These are phyloP conservation scores for Cerastoderma edule DNA, from an alignment of 2,888 invertebrate species.

Conservation along the genomic window DNA sequence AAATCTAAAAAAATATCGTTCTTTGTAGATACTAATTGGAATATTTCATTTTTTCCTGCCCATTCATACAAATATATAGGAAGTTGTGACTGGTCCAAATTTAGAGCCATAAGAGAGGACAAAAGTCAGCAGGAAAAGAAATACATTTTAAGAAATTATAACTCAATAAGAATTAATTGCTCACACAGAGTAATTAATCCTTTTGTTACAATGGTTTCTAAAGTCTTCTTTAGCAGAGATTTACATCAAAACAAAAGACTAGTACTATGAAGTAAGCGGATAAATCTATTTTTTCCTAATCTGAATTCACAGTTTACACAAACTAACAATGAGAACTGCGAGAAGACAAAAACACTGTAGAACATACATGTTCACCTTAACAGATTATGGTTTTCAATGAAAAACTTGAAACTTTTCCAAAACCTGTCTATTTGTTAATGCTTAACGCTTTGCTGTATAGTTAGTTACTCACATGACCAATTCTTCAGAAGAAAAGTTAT, in stretches of 20 bases:
- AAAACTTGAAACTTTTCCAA: conserved; percentile 22
- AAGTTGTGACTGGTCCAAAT: neutral
- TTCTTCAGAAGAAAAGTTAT: neutral
- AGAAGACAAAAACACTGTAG: conserved; percentile 10
- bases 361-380: conserved; percentile 9
- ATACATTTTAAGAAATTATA: too few relatives aligned
- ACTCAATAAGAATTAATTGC: too few relatives aligned
- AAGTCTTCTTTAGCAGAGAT: too few relatives aligned
- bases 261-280: too few relatives aligned
- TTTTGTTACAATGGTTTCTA: too few relatives aligned
- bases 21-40: too few relatives aligned
- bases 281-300: conserved; percentile 13
- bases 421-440: conserved; percentile 18
- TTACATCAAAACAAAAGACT: too few relatives aligned
- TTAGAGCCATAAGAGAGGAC: neutral
- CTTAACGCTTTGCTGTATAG: too few relatives aligned
- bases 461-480: neutral
- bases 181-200: too few relatives aligned
- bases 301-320: conserved; percentile 25
- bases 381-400: conserved; percentile 19
- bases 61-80: too few relatives aligned
- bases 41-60: too few relatives aligned
- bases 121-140: neutral
- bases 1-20: too few relatives aligned
- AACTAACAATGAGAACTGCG: neutral